phyloP scores from a whole-genome alignment of 1,140 invertebrate genomes.

The Dryas iulia region DNA sequence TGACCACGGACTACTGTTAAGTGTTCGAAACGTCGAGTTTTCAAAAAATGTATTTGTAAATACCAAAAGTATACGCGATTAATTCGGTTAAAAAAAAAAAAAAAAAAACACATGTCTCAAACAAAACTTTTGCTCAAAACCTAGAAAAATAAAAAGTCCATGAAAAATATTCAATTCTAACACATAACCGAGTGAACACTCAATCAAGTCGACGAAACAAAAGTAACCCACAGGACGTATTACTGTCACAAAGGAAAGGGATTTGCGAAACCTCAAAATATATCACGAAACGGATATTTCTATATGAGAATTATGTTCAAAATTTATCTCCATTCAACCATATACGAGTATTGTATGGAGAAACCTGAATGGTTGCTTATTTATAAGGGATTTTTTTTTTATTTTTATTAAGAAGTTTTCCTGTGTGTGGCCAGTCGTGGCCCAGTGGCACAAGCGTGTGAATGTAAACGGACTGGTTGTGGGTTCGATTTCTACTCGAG shows the following conservation, averaged over 20 bases:
- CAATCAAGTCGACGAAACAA: conserved; percentile 36
- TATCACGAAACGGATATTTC: conserved; percentile 26
- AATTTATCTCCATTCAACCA: conserved; percentile 29
- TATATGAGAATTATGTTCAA: conserved; percentile 34
- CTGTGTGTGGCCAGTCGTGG: no score
- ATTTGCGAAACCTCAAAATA: conserved; percentile 38
- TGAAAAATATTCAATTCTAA: conserved; percentile 32
- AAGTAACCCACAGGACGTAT: conserved; percentile 37
- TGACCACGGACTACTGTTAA: no score
- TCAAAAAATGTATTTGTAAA: no score
- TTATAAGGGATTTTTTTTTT: not conserved
- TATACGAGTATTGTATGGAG: conserved; percentile 9
- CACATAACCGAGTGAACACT: conserved; percentile 26
- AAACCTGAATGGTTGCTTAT: conserved; percentile 7
- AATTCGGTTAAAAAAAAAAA: no score
- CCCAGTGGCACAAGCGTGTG: no score
- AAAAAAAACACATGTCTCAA: not conserved
- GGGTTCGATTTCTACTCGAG: no score
- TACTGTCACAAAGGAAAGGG: conserved; percentile 38
- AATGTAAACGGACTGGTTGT: no score
- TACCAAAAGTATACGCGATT: no score
- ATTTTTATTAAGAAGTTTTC: not conserved
- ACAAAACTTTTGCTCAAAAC: not conserved
- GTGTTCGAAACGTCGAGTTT: no score
- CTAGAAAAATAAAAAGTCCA: conserved; percentile 11